phyloP scores from a whole-genome alignment of 2,888 invertebrate genomes.

The Augochlorella aurata region DNA sequence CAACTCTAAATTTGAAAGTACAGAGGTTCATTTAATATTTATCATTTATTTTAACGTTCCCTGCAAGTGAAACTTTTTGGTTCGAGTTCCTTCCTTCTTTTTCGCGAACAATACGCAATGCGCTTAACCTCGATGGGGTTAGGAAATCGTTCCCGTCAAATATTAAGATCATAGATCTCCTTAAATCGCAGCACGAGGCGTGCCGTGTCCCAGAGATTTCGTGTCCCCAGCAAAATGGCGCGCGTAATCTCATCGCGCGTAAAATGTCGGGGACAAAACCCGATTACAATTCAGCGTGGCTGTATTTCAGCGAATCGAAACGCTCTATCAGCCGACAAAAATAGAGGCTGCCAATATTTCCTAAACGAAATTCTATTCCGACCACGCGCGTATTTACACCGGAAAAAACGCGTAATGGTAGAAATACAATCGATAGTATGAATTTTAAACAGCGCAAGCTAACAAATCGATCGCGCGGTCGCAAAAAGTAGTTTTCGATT shows the following conservation, averaged over 20 bases:
- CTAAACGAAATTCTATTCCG: conserved; percentile 42
- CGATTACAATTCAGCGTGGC: conserved; percentile 46
- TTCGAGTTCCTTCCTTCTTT: background rate
- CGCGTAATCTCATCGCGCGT: conserved; percentile 51
- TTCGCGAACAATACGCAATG: background rate
- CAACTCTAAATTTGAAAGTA: conserved; percentile 3
- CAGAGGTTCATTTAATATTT: background rate
- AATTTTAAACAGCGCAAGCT: conserved; percentile 30
- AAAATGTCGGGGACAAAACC: conserved; percentile 48
- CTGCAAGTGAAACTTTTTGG: background rate
- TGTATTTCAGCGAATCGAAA: conserved; percentile 46
- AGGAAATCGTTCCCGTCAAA: background rate
- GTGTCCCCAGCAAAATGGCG: conserved; percentile 28
- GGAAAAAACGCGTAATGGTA: conserved; percentile 5
- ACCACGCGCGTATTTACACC: background rate
- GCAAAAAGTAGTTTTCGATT: conserved; percentile 1
- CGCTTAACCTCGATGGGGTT: background rate
- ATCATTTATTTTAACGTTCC: conserved; percentile 1
- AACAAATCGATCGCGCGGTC: background rate
- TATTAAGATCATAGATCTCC: conserved; percentile 20
- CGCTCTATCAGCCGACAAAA: conserved; percentile 30
- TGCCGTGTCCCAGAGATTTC: conserved; percentile 39
- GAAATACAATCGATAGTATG: conserved; percentile 20
- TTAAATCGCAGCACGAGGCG: conserved; percentile 30
- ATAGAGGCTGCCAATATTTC: conserved; percentile 49